These are phyloP conservation scores for Sinocyclocheilus anophthalmus DNA, from an alignment of 2,113 vertebrate genomes.

Conservation along the genomic window DNA sequence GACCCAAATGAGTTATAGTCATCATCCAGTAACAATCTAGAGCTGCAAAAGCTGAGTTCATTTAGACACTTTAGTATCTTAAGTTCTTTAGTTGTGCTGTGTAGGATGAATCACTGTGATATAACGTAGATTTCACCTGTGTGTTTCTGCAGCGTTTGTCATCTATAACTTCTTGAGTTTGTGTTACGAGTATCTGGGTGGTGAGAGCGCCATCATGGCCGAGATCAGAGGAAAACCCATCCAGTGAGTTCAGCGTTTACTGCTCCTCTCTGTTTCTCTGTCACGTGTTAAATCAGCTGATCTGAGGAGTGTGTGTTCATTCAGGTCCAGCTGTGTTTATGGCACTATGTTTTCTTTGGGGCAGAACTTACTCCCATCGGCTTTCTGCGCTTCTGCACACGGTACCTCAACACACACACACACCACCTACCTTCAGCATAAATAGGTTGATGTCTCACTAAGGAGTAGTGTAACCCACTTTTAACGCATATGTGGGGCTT, in stretches of 20 bases:
- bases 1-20: neutral
- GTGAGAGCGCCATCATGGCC: conserved; percentile 94
- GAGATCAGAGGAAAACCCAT: conserved; percentile 95
- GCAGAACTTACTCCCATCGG: conserved; percentile 94
- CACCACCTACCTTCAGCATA: too few relatives aligned
- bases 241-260: conserved; percentile 73
- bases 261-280: neutral
- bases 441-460: neutral
- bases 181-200: conserved; percentile 94
- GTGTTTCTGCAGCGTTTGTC: conserved; percentile 83
- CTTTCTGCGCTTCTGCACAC: conserved; percentile 95
- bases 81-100: neutral
- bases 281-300: neutral
- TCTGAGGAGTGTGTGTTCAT: neutral
- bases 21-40: neutral
- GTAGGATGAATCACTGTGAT: neutral
- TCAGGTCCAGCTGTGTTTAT: conserved; percentile 93
- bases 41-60: neutral
- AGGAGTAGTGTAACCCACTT: neutral
- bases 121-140: neutral
- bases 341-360: conserved; percentile 95
- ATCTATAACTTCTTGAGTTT: conserved; percentile 97
- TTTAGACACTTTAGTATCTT: neutral
- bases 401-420: conserved; percentile 64
- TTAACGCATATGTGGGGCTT: neutral